Percentiles rank a stretch among this genome's conserved stretches.
phyloP scores from a whole-genome alignment of 1,140 invertebrate species.

The Trigoniulus corallinus region DNA sequence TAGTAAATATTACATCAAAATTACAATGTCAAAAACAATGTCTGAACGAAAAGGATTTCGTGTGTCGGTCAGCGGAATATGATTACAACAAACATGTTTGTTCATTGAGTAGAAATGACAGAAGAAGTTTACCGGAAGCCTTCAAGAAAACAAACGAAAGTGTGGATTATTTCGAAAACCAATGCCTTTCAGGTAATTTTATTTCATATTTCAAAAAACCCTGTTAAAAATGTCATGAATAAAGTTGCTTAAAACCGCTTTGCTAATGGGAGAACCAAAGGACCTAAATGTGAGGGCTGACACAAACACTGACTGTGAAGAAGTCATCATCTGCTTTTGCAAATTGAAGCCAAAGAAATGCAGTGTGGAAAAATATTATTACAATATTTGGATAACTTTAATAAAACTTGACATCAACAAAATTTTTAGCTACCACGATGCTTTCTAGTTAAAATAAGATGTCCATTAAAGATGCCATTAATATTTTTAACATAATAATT shows the following conservation, averaged over 20 bases:
- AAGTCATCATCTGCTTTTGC: not conserved
- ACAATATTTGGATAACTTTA: too few species aligned
- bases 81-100: slow-evolving; percentile 28
- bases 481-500: too few species aligned
- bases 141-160: slow-evolving; percentile 25
- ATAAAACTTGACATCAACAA: too few species aligned
- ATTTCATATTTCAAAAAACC: not conserved
- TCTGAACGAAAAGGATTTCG: slow-evolving; percentile 23
- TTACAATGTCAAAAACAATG: slow-evolving; percentile 31
- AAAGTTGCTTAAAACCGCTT: not conserved
- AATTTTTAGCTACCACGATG: too few species aligned
- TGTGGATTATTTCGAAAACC: slow-evolving; percentile 34
- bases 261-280: not conserved
- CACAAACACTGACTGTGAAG: too few species aligned
- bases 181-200: slow-evolving; percentile 20
- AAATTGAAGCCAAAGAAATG: not conserved
- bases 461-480: too few species aligned
- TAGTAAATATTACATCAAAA: slow-evolving; percentile 25
- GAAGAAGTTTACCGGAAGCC: slow-evolving; percentile 24
- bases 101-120: slow-evolving; percentile 26
- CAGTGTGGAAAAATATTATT: not conserved
- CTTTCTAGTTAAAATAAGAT: too few species aligned
- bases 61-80: slow-evolving; percentile 32
- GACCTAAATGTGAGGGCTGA: too few species aligned
- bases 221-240: not conserved